These are phyloP conservation scores for Oreotrochilus melanogaster DNA, from an alignment of 2,113 vertebrate species.

Conservation along the genomic window DNA sequence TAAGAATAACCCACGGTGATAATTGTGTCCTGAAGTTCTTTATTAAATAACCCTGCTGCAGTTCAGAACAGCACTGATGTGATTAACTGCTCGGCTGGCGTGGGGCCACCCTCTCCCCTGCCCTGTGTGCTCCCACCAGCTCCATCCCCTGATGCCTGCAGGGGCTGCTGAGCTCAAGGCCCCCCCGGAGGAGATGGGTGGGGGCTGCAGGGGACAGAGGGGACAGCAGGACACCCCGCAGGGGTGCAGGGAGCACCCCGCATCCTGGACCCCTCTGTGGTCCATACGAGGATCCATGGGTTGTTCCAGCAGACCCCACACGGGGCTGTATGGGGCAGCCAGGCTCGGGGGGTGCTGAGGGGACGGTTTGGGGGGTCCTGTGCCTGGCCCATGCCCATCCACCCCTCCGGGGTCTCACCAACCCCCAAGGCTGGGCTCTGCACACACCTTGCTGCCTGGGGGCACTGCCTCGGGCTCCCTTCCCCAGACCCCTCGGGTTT, in stretches of 20 bases:
- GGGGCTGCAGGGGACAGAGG: too few relatives aligned
- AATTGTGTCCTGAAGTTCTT: not conserved
- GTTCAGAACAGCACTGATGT: not conserved
- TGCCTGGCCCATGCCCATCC: not conserved
- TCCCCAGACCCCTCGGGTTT: not conserved
- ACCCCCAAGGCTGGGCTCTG: fast-evolving
- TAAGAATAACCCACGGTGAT: not conserved
- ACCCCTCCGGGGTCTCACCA: not conserved
- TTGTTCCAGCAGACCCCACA: too few relatives aligned
- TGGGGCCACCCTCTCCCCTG: not conserved
- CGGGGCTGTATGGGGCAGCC: too few relatives aligned
- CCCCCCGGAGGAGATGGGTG: too few relatives aligned
- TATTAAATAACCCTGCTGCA: not conserved
- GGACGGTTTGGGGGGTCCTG: not conserved
- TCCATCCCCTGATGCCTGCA: too few relatives aligned
- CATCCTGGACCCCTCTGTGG: too few relatives aligned
- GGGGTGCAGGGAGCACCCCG: too few relatives aligned
- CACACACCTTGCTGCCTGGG: fast-evolving
- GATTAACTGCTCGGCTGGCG: fast-evolving
- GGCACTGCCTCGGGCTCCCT: fast-evolving
- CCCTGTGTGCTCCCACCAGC: not conserved
- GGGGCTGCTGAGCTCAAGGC: too few relatives aligned
- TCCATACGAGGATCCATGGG: too few relatives aligned
- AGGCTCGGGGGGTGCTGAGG: fast-evolving
- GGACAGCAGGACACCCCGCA: too few relatives aligned